Conservation (phyloP, 2,113 vertebrate species). For the Neopipo cinnamomea region DNA sequence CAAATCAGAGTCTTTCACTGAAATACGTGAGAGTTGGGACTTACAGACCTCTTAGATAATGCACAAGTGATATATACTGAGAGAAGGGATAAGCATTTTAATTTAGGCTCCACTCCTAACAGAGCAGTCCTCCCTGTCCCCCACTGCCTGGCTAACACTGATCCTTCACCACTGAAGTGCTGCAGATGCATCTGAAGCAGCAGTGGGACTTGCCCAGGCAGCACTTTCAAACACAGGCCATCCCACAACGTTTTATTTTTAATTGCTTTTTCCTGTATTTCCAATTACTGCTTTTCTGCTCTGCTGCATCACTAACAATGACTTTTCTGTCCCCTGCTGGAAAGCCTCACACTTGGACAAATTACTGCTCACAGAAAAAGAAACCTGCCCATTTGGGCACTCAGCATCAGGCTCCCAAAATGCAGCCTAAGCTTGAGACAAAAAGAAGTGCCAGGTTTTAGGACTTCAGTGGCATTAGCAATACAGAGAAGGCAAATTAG, state of each 20-base stretch:
- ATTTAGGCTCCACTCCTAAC: not conserved
- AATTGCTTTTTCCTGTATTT: not conserved
- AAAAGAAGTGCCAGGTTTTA: not conserved
- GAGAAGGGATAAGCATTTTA: not conserved
- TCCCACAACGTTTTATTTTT: not conserved
- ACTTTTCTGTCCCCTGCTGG: not conserved
- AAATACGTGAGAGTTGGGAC: not conserved
- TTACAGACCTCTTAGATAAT: not conserved
- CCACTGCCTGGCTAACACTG: not conserved
- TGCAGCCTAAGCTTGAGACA: not conserved
- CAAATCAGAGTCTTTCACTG: not conserved
- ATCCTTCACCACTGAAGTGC: not conserved
- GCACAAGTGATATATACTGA: not conserved
- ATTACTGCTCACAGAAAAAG: not conserved
- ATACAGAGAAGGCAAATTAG: not conserved
- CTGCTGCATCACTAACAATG: not conserved
- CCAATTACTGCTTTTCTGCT: not conserved
- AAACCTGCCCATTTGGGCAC: not conserved
- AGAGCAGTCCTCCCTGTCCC: not conserved
- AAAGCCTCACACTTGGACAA: not conserved
- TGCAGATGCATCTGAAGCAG: not conserved
- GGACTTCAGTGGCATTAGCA: not conserved
- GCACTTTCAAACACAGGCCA: not conserved
- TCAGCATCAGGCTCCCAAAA: not conserved
- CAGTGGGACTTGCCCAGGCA: not conserved